phyloP scores from a whole-genome alignment of 2,888 invertebrate species.

The Drosophila affinis region DNA sequence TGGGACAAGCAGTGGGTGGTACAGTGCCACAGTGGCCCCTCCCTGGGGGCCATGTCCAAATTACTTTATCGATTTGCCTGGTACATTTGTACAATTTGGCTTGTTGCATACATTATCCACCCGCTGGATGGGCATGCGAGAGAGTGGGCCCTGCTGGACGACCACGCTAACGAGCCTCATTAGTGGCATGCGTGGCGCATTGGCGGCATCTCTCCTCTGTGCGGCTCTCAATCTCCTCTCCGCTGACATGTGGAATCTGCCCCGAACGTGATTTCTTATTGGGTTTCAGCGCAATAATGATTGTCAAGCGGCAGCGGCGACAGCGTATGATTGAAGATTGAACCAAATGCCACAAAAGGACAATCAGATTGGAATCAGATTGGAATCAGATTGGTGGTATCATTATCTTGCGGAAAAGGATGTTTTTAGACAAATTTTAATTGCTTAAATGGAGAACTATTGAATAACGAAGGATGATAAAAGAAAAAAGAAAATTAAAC shows the following conservation, averaged over 20 bases:
- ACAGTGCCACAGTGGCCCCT: too few species aligned
- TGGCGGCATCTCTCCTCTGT: conserved; percentile 34
- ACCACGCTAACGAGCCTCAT: conserved; percentile 77
- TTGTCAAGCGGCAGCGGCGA: conserved; percentile 4
- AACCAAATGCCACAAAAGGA: conserved; percentile 10
- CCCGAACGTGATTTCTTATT: conserved; percentile 63
- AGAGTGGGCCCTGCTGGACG: conserved; percentile 34
- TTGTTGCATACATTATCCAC: conserved; percentile 71
- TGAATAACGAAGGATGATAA: too few species aligned
- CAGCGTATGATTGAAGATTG: conserved; percentile 7
- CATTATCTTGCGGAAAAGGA: background rate
- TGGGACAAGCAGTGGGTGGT: too few species aligned
- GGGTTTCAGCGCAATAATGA: conserved; percentile 24
- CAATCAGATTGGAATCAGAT: background rate
- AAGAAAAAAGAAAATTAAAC: too few species aligned
- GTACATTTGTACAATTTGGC: conserved; percentile 76
- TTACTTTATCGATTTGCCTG: conserved; percentile 77
- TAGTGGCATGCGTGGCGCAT: conserved; percentile 70
- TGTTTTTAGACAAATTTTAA: background rate
- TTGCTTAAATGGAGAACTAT: background rate
- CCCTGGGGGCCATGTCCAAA: conserved; percentile 61
- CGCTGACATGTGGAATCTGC: conserved; percentile 54
- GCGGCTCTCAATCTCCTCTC: background rate
- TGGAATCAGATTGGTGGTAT: background rate
- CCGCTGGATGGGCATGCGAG: background rate